Conservation (phyloP, 2,113 vertebrate species). For the Anoplopoma fimbria region DNA sequence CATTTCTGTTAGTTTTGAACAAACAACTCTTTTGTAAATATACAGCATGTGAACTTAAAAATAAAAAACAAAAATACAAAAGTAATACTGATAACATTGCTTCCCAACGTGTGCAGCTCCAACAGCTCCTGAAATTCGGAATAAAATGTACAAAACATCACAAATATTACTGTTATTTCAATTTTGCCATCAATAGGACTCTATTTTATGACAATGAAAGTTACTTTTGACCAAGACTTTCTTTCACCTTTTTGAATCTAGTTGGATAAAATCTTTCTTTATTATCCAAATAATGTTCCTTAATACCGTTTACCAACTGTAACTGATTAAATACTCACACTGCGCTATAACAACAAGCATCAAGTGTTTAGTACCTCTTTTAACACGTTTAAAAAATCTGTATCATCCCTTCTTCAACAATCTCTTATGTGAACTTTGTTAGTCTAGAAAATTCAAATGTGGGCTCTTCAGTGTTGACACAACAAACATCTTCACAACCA, state of each 20-base stretch:
- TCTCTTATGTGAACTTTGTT: neutral
- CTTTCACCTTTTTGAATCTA: neutral
- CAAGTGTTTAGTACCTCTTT: constrained; percentile 8
- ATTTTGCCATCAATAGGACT: constrained; percentile 1
- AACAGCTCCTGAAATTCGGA: constrained; percentile 26
- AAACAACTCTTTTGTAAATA: constrained; percentile 33
- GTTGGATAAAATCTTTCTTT: neutral
- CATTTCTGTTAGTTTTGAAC: constrained; percentile 20
- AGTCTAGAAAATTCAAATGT: constrained; percentile 1
- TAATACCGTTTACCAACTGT: neutral
- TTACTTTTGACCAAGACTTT: constrained; percentile 3
- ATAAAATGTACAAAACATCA: constrained; percentile 41
- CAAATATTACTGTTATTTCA: constrained; percentile 13
- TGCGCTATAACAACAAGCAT: neutral
- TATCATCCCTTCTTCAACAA: constrained; percentile 16
- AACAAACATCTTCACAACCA: neutral
- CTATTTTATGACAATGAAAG: neutral
- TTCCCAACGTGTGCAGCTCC: constrained; percentile 31
- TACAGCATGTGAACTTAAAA: constrained; percentile 43
- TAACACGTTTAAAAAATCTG: constrained; percentile 17
- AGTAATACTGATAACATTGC: constrained; percentile 70
- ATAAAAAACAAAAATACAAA: constrained; percentile 52
- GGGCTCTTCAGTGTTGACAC: constrained; percentile 13
- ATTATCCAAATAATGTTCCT: neutral
- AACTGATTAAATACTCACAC: neutral